Evolutionary conservation across 2,888 invertebrate genomes (phyloP).

Genomic region (Catonia carolina): DNA sequence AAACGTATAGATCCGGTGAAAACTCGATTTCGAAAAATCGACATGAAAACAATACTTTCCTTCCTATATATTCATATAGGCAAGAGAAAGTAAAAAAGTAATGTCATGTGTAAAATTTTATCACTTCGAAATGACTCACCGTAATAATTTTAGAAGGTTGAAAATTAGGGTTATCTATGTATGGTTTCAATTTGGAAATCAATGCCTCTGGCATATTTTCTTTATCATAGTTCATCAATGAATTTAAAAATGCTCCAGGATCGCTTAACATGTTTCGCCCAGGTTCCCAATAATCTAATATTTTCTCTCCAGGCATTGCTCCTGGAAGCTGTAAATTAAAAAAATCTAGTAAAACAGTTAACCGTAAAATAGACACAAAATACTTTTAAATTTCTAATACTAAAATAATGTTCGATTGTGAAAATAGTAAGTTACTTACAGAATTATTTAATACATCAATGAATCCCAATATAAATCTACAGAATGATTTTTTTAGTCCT

Average conservation of each 20-base stretch:
- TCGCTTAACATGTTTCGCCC: conserved; percentile 75
- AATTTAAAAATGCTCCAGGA: conserved; percentile 72
- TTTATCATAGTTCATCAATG: conserved; percentile 81
- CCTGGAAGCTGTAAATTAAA: conserved; percentile 49
- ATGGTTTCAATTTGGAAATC: conserved; percentile 73
- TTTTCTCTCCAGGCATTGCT: conserved; percentile 65
- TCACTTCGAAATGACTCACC: conserved; percentile 44
- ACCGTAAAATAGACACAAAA: neutral
- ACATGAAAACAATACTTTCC: no score
- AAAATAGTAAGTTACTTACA: no score
- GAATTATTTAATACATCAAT: no score
- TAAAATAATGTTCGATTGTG: no score
- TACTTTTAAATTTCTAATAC: no score
- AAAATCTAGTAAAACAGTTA: neutral
- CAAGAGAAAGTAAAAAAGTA: no score
- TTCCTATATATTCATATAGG: no score
- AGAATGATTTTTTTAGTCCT: no score
- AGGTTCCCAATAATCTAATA: conserved; percentile 86
- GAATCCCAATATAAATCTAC: no score
- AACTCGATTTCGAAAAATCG: no score
- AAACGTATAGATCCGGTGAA: no score
- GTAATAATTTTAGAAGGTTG: conserved; percentile 70
- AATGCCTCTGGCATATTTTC: conserved; percentile 74
- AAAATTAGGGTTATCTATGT: conserved; percentile 69
- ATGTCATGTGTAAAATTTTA: no score